phyloP scores from a whole-genome alignment of 2,797 vertebrate genomes.

The Microchirus variegatus region DNA sequence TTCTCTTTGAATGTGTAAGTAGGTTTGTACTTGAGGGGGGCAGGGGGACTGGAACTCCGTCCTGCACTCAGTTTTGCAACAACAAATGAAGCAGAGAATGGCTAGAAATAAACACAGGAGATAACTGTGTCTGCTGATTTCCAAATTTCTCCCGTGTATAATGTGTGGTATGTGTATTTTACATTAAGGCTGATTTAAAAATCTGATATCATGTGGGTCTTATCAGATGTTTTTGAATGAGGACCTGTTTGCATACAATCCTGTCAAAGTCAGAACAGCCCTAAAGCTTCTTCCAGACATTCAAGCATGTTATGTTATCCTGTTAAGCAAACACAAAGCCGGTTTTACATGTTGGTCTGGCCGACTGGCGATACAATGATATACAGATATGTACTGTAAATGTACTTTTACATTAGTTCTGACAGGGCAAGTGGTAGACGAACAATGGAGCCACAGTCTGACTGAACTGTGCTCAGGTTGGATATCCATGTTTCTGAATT shows the following conservation, averaged over 20 bases:
- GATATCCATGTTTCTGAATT: no score
- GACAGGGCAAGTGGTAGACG: no score
- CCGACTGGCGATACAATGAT: not conserved
- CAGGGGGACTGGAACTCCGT: conserved; percentile 11
- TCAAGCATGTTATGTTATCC: no score
- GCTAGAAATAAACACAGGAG: conserved; percentile 45
- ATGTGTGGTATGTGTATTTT: not conserved
- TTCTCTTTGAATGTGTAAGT: conserved; percentile 63
- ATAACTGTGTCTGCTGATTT: conserved; percentile 9
- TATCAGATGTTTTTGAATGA: not conserved
- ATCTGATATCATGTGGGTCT: not conserved
- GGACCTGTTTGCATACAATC: not conserved
- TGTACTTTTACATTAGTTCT: not conserved
- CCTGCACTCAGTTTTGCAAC: conserved; percentile 26
- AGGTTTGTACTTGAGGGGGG: conserved; percentile 46
- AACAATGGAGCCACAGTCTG: not conserved
- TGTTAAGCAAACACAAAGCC: not conserved
- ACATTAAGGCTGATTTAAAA: not conserved
- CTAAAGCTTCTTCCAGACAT: not conserved
- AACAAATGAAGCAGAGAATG: conserved; percentile 43
- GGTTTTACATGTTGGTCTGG: not conserved
- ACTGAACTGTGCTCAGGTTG: no score
- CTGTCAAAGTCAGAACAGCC: not conserved
- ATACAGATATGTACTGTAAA: not conserved
- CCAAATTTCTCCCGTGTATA: conserved; percentile 2